Percentiles rank a stretch among this genome's conserved stretches.
These are phyloP conservation scores for Lepidurus packardi DNA, from an alignment of 1,140 invertebrate genomes.

Conservation along the genomic window DNA sequence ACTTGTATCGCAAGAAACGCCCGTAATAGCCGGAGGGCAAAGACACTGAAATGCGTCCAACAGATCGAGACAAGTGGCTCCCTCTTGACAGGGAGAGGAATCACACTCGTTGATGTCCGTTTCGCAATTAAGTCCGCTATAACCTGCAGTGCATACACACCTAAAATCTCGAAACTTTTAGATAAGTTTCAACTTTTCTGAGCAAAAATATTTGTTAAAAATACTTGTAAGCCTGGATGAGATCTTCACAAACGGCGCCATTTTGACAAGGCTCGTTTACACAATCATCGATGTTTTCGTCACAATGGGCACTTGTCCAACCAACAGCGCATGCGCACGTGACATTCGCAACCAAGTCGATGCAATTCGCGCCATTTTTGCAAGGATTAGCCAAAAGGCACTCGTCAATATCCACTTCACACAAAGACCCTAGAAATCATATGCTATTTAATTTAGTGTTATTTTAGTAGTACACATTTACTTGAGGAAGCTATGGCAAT, in stretches of 20 bases:
- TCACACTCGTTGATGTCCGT: constrained; percentile 76
- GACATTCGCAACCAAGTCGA: constrained; percentile 49
- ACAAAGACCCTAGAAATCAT: constrained; percentile 46
- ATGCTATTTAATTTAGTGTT: background rate
- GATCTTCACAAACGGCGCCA: constrained; percentile 44
- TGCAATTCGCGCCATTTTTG: constrained; percentile 53
- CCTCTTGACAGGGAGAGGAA: constrained; percentile 48
- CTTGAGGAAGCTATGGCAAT: background rate
- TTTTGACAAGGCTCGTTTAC: constrained; percentile 43
- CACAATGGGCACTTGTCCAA: constrained; percentile 52
- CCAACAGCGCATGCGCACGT: constrained; percentile 55
- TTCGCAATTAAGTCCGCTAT: constrained; percentile 78
- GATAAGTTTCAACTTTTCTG: background rate
- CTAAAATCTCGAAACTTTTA: constrained; percentile 32
- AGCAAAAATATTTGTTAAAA: constrained; percentile 33
- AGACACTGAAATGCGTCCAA: constrained; percentile 49
- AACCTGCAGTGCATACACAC: constrained; percentile 82
- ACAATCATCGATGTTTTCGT: constrained; percentile 49
- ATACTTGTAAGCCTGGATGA: constrained; percentile 33
- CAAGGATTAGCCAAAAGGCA: constrained; percentile 49
- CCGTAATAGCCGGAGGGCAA: constrained; percentile 51
- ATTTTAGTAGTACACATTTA: background rate
- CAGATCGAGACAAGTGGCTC: constrained; percentile 54
- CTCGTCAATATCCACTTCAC: constrained; percentile 46
- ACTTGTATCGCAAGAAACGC: constrained; percentile 38